phyloP scores from a whole-genome alignment of 2,113 vertebrate species.

The Petroica traversi region DNA sequence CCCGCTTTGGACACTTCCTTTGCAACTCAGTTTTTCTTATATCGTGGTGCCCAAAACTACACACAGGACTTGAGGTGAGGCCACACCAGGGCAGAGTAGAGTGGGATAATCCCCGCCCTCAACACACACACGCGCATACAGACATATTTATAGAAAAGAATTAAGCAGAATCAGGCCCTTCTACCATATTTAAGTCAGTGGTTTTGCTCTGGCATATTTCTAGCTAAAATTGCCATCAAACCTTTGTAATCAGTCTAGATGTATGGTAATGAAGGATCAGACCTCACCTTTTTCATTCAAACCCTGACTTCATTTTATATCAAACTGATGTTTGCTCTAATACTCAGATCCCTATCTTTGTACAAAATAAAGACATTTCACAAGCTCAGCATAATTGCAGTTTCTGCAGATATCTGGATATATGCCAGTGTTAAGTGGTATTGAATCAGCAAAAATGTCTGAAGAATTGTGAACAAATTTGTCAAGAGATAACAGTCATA shows the following conservation, averaged over 20 bases:
- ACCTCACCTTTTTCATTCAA: neutral
- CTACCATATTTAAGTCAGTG: neutral
- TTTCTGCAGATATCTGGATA: neutral
- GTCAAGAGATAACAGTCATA: neutral
- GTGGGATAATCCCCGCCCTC: rapidly evolving
- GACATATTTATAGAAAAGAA: neutral
- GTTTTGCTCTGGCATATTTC: neutral
- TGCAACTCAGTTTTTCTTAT: neutral
- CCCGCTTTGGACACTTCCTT: neutral
- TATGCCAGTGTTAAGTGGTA: neutral
- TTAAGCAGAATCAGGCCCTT: neutral
- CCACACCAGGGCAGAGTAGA: neutral
- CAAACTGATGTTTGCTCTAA: neutral
- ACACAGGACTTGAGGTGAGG: neutral
- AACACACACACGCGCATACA: no score
- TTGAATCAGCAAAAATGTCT: neutral
- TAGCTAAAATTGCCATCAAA: neutral
- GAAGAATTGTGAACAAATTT: slow-evolving; percentile 16
- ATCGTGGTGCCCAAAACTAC: neutral
- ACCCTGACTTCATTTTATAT: neutral
- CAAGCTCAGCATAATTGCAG: neutral
- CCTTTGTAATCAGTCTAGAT: neutral
- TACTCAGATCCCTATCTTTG: neutral
- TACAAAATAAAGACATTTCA: neutral
- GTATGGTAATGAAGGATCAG: neutral